Evolutionary conservation across 92 coral and sea anemone genomes (phyloP).

Genomic region (Palythoa grandiflora): DNA sequence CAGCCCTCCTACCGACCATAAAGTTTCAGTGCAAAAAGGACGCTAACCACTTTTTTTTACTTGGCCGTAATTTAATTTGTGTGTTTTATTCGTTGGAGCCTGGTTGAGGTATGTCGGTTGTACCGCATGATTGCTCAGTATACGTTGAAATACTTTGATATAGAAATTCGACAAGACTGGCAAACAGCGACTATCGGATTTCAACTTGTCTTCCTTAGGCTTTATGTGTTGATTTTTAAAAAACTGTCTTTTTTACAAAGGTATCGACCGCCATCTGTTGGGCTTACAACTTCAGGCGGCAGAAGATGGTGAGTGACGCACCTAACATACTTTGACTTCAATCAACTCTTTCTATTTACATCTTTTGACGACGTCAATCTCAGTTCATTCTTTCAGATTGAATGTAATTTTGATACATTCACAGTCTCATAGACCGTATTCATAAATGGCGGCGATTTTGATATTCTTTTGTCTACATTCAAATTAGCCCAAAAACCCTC

Average conservation of each 20-base stretch:
- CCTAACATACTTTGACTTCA: neutral
- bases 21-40: too few species aligned
- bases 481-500: too few species aligned
- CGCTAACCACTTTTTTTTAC: too few species aligned
- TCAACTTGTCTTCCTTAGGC: neutral
- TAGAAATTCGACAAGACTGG: too few species aligned
- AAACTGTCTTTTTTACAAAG: conserved; percentile 44
- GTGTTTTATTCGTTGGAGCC: too few species aligned
- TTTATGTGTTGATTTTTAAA: neutral
- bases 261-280: conserved; percentile 91
- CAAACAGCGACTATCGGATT: neutral
- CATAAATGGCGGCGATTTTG: conserved; percentile 70
- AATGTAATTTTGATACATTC: too few species aligned
- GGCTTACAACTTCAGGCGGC: conserved; percentile 85
- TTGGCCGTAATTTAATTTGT: too few species aligned
- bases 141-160: too few species aligned
- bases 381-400: neutral
- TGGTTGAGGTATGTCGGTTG: too few species aligned
- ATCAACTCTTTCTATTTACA: neutral
- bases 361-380: neutral
- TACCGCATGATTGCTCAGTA: too few species aligned
- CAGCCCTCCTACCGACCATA: too few species aligned
- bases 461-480: conserved; percentile 96
- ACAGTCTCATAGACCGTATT: too few species aligned
- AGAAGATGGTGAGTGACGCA: conserved; percentile 77